Evolutionary conservation across 2,888 invertebrate genomes (phyloP).

Genomic region (Acronicta leporina): DNA sequence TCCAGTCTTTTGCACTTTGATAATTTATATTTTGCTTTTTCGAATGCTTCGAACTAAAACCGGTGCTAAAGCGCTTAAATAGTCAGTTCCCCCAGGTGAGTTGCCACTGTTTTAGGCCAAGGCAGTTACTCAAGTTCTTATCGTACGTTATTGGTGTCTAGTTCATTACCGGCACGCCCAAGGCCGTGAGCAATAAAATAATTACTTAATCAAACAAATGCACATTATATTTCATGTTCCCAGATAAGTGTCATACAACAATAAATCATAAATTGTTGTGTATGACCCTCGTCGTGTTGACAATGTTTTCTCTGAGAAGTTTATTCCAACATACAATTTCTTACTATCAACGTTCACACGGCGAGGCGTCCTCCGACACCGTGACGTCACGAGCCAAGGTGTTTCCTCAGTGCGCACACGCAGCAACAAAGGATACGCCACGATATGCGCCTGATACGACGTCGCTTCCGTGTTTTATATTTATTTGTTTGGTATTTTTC

Average conservation of each 20-base stretch:
- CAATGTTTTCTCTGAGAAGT: conserved; percentile 47
- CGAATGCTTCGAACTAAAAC: too few species aligned
- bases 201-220: conserved; percentile 33
- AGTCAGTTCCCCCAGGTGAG: background rate
- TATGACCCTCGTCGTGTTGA: conserved; percentile 26
- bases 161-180: conserved; percentile 36
- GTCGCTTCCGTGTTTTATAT: conserved; percentile 62
- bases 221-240: conserved; percentile 31
- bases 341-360: conserved; percentile 46
- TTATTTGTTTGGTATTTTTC: conserved; percentile 59
- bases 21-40: too few species aligned
- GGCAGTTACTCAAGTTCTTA: conserved; percentile 25
- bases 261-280: conserved; percentile 34
- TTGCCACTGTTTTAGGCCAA: conserved; percentile 20
- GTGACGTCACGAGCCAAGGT: conserved; percentile 60
- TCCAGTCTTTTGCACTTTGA: too few species aligned
- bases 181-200: conserved; percentile 14
- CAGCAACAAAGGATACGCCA: conserved; percentile 67
- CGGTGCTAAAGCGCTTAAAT: background rate
- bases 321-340: conserved; percentile 51
- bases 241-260: conserved; percentile 30
- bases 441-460: conserved; percentile 60
- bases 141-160: conserved; percentile 21
- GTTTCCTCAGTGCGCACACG: conserved; percentile 64
- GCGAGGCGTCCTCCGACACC: conserved; percentile 42